phyloP scores from a whole-genome alignment of 2,113 vertebrate species.

The Rhinoderma darwinii region DNA sequence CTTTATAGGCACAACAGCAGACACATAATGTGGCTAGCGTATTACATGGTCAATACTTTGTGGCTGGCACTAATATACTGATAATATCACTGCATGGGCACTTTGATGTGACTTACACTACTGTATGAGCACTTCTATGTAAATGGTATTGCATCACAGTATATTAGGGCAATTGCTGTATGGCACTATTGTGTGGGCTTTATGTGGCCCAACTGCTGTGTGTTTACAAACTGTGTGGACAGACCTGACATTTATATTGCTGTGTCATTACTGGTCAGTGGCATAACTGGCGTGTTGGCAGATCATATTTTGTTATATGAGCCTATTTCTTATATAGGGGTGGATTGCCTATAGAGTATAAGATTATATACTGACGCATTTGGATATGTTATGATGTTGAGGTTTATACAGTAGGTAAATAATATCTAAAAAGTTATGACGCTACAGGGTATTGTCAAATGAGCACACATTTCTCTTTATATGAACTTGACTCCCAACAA shows the following conservation, averaged over 20 bases:
- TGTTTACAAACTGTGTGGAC: not conserved
- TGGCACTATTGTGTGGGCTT: not conserved
- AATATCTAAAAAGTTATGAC: too few relatives aligned
- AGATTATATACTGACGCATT: not conserved
- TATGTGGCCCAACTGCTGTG: not conserved
- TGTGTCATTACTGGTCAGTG: not conserved
- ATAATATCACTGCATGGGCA: not conserved
- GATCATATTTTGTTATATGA: not conserved
- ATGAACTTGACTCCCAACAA: not conserved
- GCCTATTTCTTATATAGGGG: not conserved
- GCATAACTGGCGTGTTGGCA: not conserved
- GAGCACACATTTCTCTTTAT: too few relatives aligned
- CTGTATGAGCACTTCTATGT: not conserved
- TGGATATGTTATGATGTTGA: too few relatives aligned
- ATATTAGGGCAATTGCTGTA: not conserved
- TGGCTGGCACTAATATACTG: not conserved
- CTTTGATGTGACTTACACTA: not conserved
- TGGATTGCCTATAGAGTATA: not conserved
- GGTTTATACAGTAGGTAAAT: too few relatives aligned
- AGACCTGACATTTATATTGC: not conserved
- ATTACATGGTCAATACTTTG: not conserved
- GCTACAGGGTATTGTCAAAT: too few relatives aligned
- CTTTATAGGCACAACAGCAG: too few relatives aligned
- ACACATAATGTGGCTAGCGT: not conserved
- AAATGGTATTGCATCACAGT: not conserved